Conservation (phyloP, 2,888 invertebrate genomes). For the Amorpha juglandis region DNA sequence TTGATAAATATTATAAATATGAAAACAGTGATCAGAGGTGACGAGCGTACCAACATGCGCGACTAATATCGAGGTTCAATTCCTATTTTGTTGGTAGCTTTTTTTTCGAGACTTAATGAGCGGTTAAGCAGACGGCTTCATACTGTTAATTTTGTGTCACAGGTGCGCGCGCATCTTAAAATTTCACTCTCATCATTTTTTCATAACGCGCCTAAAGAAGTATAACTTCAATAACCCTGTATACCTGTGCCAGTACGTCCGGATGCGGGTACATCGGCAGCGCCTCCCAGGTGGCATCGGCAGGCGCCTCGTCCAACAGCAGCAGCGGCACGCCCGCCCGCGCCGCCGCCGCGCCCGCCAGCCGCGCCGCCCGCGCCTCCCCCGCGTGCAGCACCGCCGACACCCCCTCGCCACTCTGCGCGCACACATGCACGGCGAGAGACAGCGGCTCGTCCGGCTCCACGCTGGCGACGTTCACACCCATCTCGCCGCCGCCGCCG, state of each 20-base stretch:
- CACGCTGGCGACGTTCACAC: constrained; percentile 33
- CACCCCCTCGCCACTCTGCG: constrained; percentile 34
- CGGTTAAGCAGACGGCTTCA: too few species aligned
- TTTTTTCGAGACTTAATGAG: too few species aligned
- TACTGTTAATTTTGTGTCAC: too few species aligned
- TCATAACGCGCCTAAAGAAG: too few species aligned
- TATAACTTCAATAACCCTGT: too few species aligned
- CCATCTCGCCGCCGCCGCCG: constrained; percentile 29
- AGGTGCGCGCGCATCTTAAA: too few species aligned
- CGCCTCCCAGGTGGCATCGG: constrained; percentile 51
- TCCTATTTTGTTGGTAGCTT: too few species aligned
- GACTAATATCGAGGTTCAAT: too few species aligned
- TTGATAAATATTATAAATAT: too few species aligned
- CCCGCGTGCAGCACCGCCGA: constrained; percentile 44
- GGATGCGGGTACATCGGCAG: constrained; percentile 61
- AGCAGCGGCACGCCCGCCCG: constrained; percentile 63
- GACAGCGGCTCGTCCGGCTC: constrained; percentile 47
- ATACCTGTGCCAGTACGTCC: constrained; percentile 54
- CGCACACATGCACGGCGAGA: constrained; percentile 44
- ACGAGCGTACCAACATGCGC: too few species aligned
- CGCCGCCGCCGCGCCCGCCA: constrained; percentile 59
- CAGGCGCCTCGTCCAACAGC: constrained; percentile 50
- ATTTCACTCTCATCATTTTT: too few species aligned
- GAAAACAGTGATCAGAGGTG: too few species aligned
- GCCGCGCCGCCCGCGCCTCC: constrained; percentile 41